Conservation (phyloP, 1,140 invertebrate species). For the Anthonomus grandis region DNA sequence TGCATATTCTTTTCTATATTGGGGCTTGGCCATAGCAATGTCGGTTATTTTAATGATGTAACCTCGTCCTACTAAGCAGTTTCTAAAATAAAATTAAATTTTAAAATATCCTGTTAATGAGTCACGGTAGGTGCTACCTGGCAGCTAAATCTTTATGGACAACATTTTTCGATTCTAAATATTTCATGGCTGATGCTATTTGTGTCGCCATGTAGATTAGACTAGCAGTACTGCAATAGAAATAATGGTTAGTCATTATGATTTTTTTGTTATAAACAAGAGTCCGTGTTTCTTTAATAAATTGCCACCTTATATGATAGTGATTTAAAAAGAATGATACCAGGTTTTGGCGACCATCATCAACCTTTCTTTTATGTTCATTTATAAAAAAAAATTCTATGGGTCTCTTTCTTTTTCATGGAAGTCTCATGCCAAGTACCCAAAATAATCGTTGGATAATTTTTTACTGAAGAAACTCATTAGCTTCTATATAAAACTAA, state of each 20-base stretch:
- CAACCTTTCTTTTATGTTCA: no score
- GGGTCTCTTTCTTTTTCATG: no score
- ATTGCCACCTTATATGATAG: no score
- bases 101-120: background rate
- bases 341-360: no score
- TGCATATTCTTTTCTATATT: slow-evolving; percentile 80
- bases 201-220: slow-evolving; percentile 79
- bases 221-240: slow-evolving; percentile 67
- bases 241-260: background rate
- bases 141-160: slow-evolving; percentile 76
- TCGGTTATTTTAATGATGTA: slow-evolving; percentile 83
- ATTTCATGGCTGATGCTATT: slow-evolving; percentile 85
- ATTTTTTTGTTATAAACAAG: no score
- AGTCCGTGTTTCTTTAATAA: no score
- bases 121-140: slow-evolving; percentile 54
- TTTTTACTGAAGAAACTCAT: no score
- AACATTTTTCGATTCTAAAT: slow-evolving; percentile 72
- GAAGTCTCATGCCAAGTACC: no score
- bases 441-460: no score
- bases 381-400: no score
- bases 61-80: slow-evolving; percentile 79
- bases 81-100: slow-evolving; percentile 57
- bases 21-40: slow-evolving; percentile 81
- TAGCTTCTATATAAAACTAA: no score
- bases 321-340: no score